Percentiles rank a stretch among this genome's conserved stretches.
Conservation (phyloP, 2,888 invertebrate species). For the Cantharis flavilabris region DNA sequence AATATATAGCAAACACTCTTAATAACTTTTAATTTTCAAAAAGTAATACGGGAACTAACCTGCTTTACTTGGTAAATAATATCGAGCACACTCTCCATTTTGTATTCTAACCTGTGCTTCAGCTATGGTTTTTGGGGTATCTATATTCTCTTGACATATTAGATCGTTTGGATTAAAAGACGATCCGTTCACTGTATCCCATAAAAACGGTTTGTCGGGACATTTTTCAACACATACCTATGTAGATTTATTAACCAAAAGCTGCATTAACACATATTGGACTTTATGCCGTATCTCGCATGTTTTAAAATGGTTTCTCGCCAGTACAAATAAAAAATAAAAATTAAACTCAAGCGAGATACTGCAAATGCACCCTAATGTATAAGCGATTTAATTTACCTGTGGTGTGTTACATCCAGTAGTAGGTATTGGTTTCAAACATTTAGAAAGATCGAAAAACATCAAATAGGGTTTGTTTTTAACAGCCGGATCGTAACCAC, state of each 20-base stretch:
- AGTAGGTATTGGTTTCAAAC: conserved; percentile 73
- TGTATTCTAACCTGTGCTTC: conserved; percentile 59
- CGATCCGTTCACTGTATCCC: neutral
- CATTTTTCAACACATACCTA: conserved; percentile 59
- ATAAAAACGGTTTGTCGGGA: conserved; percentile 57
- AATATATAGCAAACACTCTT: neutral
- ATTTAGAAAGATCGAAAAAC: conserved; percentile 84
- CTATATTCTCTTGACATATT: conserved; percentile 65
- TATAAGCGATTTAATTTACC: conserved; percentile 54
- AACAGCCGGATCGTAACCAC: conserved; percentile 75
- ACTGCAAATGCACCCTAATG: too few species aligned
- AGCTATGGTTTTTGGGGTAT: conserved; percentile 47
- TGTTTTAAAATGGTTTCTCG: too few species aligned
- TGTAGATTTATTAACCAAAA: neutral
- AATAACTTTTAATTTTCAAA: neutral
- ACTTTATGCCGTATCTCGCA: too few species aligned
- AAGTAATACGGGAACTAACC: conserved; percentile 58
- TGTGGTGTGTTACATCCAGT: conserved; percentile 83
- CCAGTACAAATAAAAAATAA: too few species aligned
- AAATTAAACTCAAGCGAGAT: too few species aligned
- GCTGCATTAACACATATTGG: too few species aligned
- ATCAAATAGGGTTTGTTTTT: conserved; percentile 71
- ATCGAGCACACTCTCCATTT: conserved; percentile 69
- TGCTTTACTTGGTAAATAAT: conserved; percentile 70
- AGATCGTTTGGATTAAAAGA: conserved; percentile 57